These are phyloP conservation scores for Oncorhynchus nerka DNA, from an alignment of 2,113 vertebrate species.

Conservation along the genomic window DNA sequence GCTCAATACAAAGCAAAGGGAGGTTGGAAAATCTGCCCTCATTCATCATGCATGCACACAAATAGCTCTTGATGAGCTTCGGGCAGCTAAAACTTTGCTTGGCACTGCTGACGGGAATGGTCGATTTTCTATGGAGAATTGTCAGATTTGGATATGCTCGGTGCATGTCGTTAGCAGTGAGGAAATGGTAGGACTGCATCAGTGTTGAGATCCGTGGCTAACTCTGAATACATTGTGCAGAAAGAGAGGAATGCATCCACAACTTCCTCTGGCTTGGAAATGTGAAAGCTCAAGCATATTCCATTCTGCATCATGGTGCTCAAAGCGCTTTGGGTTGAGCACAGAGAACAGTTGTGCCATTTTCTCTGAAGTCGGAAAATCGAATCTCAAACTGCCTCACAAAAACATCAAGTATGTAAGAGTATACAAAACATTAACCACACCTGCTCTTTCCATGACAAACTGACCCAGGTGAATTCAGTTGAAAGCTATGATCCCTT, in stretches of 20 bases:
- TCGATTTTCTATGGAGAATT: neutral
- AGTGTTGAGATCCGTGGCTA: neutral
- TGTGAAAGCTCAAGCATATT: slow-evolving; percentile 3
- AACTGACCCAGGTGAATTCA: too few species aligned
- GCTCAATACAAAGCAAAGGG: neutral
- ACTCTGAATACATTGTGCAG: neutral
- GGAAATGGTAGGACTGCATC: neutral
- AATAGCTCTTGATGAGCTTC: neutral
- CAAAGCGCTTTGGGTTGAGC: neutral
- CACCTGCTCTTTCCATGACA: too few species aligned
- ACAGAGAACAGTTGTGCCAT: neutral
- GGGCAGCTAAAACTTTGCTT: neutral
- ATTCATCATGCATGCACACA: neutral
- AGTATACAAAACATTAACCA: neutral
- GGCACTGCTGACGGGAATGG: neutral
- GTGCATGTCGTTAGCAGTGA: neutral
- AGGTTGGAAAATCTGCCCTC: neutral
- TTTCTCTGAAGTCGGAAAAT: neutral
- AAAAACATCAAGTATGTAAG: neutral
- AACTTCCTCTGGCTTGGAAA: neutral
- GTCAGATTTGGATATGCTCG: neutral
- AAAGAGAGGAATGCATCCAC: neutral
- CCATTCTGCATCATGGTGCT: neutral
- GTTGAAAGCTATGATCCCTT: too few species aligned
- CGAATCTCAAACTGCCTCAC: neutral